Conservation (phyloP, 2,113 vertebrate species). For the Monarcha castaneiventris region DNA sequence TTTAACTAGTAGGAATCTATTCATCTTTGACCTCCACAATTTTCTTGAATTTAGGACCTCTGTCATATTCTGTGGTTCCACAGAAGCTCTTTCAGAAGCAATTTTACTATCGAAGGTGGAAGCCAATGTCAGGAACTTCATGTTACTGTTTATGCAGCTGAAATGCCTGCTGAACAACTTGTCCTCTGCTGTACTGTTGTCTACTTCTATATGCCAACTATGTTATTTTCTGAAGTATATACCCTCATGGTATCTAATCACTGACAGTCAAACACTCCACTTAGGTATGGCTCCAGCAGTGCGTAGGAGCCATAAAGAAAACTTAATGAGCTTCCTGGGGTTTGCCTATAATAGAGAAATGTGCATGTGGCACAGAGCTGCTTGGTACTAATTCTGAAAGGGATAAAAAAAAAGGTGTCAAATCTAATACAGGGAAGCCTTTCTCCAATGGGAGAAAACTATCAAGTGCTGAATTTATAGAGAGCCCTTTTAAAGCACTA, state of each 20-base stretch:
- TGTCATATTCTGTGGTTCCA: background rate
- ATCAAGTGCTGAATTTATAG: background rate
- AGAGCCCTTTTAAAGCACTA: background rate
- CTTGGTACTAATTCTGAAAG: background rate
- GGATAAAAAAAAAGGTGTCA: background rate
- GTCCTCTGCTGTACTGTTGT: background rate
- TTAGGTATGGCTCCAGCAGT: slow-evolving; percentile 39
- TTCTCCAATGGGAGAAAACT: background rate
- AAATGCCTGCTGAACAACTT: slow-evolving; percentile 1
- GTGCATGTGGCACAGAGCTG: background rate
- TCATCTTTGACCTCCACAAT: background rate
- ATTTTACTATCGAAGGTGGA: background rate
- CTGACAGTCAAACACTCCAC: slow-evolving; percentile 2
- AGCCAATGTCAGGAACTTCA: background rate
- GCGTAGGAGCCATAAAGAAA: slow-evolving; percentile 34
- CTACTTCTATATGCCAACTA: background rate
- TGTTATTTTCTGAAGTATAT: slow-evolving; percentile 16
- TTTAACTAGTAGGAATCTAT: background rate
- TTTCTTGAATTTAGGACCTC: background rate
- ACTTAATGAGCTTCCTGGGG: slow-evolving; percentile 44
- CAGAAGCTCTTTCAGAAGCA: background rate
- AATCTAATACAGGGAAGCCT: background rate
- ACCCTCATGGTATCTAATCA: slow-evolving; percentile 10
- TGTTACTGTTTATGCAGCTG: background rate
- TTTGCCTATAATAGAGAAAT: background rate